Base-by-base conservation (phyloP, 2,113 vertebrate species). In the Furnarius figulus region DNA sequence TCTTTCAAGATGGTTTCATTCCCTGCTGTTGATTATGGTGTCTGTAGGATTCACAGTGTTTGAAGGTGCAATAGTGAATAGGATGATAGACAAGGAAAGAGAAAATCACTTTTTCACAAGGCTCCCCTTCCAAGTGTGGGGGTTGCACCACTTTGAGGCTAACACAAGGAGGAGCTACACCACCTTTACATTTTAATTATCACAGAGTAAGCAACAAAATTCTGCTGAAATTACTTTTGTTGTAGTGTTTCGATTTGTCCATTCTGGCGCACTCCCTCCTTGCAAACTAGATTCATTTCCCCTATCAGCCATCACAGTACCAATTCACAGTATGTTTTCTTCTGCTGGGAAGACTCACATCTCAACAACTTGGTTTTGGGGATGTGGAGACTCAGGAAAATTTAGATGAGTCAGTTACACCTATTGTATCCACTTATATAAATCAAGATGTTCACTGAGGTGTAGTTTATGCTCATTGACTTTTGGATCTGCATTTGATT, bases 91-190 rank as follows among this genome's bases (percentile, higher is more conserved):
- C 17, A 2, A 58, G 55, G 78, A 89, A 37, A 68, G 27, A 89
- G 28, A 9, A 23, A 82, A 70, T 18, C 8, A 39, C 4, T 21
- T 59, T 50, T 50, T 10, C 30, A 5, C 37, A 62, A 59, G 58
- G 72, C 19, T 53, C 11, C 25, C 55, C 56, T 84, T 85, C 33
- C 10, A 20, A 49, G 33, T 2, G 8, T 50, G 66, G 62, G 40
- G 78, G 62, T 12, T 71, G 91, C 89, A 93, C 42, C 14, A 7
- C 66, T 87, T 49, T 40, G 70, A 91, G 47, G 66, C 62, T 75
- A 70, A 88, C 90, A 92, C 95, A 90, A 90, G 92, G 95, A 94
- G 94, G 96, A 96, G 95, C 93, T 85, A 72, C 77, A 66, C 68
- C 18, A 92, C 85, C n/a, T 74, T 12, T 14, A 8, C 30, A 88